phyloP scores from a whole-genome alignment of 2,797 vertebrate species.

The Lophotriccus pileatus region DNA sequence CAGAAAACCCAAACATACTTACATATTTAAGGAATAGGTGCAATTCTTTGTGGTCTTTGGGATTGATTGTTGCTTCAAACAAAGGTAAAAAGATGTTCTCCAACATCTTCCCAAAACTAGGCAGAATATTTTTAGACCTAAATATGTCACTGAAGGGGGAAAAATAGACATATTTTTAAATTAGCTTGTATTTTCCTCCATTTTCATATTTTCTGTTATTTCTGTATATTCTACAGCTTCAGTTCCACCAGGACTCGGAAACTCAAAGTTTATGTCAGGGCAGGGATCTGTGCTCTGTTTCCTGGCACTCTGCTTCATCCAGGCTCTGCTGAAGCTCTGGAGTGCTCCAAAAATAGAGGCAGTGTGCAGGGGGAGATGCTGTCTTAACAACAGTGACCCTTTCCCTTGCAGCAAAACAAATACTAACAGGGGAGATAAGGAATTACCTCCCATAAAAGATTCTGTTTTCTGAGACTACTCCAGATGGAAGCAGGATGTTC shows the following conservation, averaged over 20 bases:
- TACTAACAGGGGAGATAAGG: neutral
- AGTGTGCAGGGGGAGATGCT: neutral
- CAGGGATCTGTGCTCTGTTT: neutral
- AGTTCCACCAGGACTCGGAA: neutral
- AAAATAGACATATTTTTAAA: conserved; percentile 17
- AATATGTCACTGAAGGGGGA: conserved; percentile 89
- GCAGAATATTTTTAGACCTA: conserved; percentile 87
- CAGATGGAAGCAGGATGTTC: neutral
- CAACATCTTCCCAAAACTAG: conserved; percentile 91
- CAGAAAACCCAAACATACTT: conserved; percentile 63
- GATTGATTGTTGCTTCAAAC: conserved; percentile 92
- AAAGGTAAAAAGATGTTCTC: conserved; percentile 94
- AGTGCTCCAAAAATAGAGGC: neutral
- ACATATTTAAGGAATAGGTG: conserved; percentile 95
- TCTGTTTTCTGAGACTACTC: neutral
- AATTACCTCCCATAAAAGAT: neutral
- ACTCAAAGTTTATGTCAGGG: neutral
- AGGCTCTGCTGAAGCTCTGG: neutral
- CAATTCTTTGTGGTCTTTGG: conserved; percentile 85
- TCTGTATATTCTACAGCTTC: neutral
- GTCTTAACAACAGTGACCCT: neutral
- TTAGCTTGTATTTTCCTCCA: neutral
- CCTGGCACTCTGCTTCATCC: neutral
- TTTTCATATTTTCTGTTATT: neutral
- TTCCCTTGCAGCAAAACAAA: neutral